These are phyloP conservation scores for Cyrtorhinus lividipennis DNA, from an alignment of 1,140 invertebrate species.

Conservation along the genomic window DNA sequence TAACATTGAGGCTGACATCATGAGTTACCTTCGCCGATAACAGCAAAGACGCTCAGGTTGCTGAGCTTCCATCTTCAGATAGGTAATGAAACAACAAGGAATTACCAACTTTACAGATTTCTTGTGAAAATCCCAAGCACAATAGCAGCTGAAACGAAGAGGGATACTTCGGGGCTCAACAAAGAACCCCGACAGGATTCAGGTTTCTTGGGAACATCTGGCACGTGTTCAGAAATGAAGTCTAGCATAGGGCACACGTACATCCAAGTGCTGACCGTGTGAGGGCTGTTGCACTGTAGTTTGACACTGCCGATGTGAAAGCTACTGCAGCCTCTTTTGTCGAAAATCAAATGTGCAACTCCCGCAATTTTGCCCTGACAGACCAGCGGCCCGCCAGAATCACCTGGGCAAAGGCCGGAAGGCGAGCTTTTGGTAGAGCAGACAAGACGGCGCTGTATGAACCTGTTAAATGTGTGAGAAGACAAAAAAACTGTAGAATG, in stretches of 20 bases:
- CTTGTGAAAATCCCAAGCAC: too few species aligned
- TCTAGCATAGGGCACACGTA: slow-evolving; percentile 8
- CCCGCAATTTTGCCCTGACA: background rate
- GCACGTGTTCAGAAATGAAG: background rate
- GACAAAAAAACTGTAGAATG: too few species aligned
- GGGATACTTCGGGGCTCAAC: too few species aligned
- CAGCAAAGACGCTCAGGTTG: too few species aligned
- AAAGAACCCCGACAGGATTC: too few species aligned
- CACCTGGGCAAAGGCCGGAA: background rate
- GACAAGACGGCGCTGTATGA: background rate
- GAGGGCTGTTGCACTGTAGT: background rate
- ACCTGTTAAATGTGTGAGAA: too few species aligned
- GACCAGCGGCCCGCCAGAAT: background rate
- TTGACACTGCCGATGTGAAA: background rate
- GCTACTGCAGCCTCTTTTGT: background rate
- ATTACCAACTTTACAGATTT: too few species aligned
- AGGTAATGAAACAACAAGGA: too few species aligned
- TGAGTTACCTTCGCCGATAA: too few species aligned
- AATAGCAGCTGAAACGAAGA: too few species aligned
- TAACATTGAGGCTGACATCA: too few species aligned
- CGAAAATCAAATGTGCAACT: background rate
- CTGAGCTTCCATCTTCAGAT: too few species aligned
- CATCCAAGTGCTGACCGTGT: background rate
- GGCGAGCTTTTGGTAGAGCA: background rate
- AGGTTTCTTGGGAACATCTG: background rate